Percentiles rank a stretch among this genome's conserved stretches.
These are phyloP conservation scores for Canis aureus DNA, from an alignment of 2,113 vertebrate species.

Conservation along the genomic window DNA sequence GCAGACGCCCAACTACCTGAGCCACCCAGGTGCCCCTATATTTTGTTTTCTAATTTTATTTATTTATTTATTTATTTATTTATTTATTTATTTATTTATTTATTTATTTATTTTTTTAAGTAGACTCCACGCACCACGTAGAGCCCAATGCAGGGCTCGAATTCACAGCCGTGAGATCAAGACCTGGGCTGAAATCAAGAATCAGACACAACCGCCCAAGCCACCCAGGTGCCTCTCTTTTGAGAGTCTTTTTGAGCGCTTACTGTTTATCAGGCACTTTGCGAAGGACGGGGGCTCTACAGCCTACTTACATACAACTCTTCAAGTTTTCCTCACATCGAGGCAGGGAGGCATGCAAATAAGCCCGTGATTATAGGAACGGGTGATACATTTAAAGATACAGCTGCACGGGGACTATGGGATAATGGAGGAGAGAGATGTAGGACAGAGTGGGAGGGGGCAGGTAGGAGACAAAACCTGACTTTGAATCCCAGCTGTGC, in stretches of 20 bases:
- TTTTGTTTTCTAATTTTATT: no score
- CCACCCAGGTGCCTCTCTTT: neutral
- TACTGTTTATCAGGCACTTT: neutral
- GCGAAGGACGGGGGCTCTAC: neutral
- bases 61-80: no score
- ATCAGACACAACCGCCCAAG: neutral
- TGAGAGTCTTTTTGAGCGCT: neutral
- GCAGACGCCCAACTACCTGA: no score
- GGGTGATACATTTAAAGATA: neutral
- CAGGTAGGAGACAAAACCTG: neutral
- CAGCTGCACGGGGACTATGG: accelerated
- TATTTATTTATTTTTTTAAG: neutral
- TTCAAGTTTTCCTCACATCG: neutral
- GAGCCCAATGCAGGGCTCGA: accelerated
- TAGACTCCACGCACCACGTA: neutral
- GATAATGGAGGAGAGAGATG: neutral
- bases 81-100: no score
- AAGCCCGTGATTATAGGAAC: neutral
- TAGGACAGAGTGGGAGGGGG: neutral
- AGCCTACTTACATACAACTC: neutral
- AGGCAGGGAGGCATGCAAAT: neutral
- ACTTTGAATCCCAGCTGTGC: neutral
- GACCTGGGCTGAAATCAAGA: neutral
- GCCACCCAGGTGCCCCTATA: no score
- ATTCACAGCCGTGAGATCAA: neutral